Base-by-base conservation (phyloP, 2,888 invertebrate species). In the Himalopsyche japonica region DNA sequence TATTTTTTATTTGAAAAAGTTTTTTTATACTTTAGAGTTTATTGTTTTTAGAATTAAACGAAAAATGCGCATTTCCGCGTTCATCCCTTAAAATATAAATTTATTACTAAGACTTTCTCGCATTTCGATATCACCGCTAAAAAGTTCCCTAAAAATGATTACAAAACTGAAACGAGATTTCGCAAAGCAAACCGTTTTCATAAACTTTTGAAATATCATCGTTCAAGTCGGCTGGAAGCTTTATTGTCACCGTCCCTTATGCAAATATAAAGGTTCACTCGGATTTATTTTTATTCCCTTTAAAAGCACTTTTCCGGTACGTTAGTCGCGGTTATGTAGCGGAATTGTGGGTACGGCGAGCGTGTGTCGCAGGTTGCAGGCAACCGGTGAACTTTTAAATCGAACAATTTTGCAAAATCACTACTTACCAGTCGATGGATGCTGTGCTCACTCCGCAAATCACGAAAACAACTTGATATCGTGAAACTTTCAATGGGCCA, bases 271-370 rank as follows among this genome's bases (percentile, higher is more conserved):
- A 81, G 80, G 82, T 79, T 79, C 64, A 24, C 32, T 79, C 64
- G 48, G 82, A 86, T 86, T 86, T 86, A 86, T 86, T 82, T 86
- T 84, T 84, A 84, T 82, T 79, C 84, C 82, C 79, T 83, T 81
- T 49, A 84, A 85, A 84, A 81, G 85, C 84, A 82, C 86, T 86
- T 86, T 86, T 84, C 76, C 81, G 82, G 79, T 83, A 86, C 86
- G 86, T 86, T 86, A 83, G 83, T 57, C 77, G 81, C 80, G 80
- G 82, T 85, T 85, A 85, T 82, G 82, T 82, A 43, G 70, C 82
- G 80, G 76, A 76, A 57, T 79, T 49, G 79, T 47, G 80, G 47
- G 80, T 47, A 32, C 80, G 30, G 47, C 24, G 24, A 20, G 43
- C 27, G 76, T 76, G 30, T 43, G 37, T 82, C 49, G 77, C 77